Conservation (phyloP, 1,140 invertebrate genomes). For the Lasioglossum baleicum region DNA sequence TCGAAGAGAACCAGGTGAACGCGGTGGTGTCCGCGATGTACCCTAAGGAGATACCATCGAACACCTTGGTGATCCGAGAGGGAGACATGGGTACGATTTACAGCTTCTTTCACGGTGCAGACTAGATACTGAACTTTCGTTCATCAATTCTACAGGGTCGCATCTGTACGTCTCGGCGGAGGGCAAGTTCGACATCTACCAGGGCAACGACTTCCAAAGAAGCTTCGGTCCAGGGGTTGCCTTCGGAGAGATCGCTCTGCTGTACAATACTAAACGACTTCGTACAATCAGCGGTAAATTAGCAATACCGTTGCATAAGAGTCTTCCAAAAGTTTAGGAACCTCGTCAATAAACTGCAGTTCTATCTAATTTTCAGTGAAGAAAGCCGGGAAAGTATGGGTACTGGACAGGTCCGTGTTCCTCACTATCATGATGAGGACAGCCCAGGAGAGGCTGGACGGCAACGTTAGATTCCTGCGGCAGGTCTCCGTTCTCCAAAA, state of each 20-base stretch:
- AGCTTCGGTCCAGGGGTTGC: slow-evolving; percentile 91
- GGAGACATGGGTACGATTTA: slow-evolving; percentile 85
- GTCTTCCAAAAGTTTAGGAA: no score
- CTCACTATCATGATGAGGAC: slow-evolving; percentile 93
- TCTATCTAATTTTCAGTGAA: slow-evolving; percentile 82
- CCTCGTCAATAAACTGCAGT: no score
- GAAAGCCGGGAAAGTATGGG: slow-evolving; percentile 92
- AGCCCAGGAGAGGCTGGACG: slow-evolving; percentile 88
- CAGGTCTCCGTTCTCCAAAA: slow-evolving; percentile 92
- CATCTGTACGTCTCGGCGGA: slow-evolving; percentile 91
- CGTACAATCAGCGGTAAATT: slow-evolving; percentile 89
- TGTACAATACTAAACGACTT: slow-evolving; percentile 95
- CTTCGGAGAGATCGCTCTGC: slow-evolving; percentile 95
- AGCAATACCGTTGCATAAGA: no score
- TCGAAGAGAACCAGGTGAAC: slow-evolving; percentile 90
- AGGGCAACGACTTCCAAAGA: slow-evolving; percentile 86
- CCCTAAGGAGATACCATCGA: slow-evolving; percentile 86
- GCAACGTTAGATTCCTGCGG: slow-evolving; percentile 91
- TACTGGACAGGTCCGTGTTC: slow-evolving; percentile 91
- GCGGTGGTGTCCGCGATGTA: slow-evolving; percentile 96
- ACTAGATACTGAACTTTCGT: not conserved
- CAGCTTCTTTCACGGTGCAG: no score
- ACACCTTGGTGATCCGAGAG: slow-evolving; percentile 92
- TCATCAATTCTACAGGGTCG: slow-evolving; percentile 77
- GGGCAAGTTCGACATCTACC: slow-evolving; percentile 92